Base-by-base conservation (phyloP, 1,140 invertebrate species). In the Ceratoteleas bidentatus region DNA sequence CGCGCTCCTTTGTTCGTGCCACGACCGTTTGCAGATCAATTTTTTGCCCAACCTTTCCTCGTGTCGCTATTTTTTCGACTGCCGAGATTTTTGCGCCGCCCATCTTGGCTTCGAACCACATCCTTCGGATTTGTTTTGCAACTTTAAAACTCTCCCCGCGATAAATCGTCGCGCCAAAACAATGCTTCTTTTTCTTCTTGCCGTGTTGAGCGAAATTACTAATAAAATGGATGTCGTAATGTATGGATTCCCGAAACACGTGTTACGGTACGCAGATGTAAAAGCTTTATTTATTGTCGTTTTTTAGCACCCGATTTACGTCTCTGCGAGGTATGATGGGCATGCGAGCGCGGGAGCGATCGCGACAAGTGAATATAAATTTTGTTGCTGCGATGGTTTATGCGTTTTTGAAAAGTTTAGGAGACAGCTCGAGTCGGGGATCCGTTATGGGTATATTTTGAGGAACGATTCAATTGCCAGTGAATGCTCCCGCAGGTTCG, bases 141-240 rank as follows among this genome's bases (percentile, higher is more conserved):
- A 64, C 10, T 62, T 77, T 69, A 43, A 77, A 77, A 64, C 62
- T 66, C 50, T 62, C 57, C 65, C 74, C 57, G 64, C 74, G 49
- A 77, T 77, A 77, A 77, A 77, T 77, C 57, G 40, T 50, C 10
- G 62, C 43, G 33, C 15, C 40, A 77, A 77, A 77, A 77, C 74
- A 77, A 77, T 69, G 57, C 65, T 45, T 50, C 65, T 52, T 65
- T 66, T 58, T 65, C 52, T 53, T 69, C 40, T 56, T 58, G 32
- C 65, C n/a, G 57, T 70, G 64, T 65, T 78, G 74, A 40, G 58
- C 74, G 66, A 78, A 78, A 78, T 78, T 70, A 65, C 52, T 69
- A 65, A 77, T 69, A 69, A 77, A 77, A 77, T 69, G 58, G 65
- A 57, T 50, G 52, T 34, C 49, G 49, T 76, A 76, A 69, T 62